Evolutionary conservation across 2,797 vertebrate species (phyloP).

Genomic region (Parambassis ranga): DNA sequence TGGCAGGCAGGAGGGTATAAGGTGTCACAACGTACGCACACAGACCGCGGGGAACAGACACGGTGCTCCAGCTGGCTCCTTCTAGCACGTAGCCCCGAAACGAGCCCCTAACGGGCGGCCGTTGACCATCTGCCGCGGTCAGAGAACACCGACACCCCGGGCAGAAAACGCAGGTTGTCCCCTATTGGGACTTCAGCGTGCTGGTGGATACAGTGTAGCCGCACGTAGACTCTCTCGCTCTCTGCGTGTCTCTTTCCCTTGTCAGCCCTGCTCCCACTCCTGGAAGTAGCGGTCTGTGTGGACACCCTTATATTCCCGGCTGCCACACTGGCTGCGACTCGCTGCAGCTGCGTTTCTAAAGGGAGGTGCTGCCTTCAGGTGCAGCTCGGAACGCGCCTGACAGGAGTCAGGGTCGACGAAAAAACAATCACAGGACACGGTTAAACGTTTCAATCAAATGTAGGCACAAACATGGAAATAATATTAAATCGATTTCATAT

Average conservation of each 20-base stretch:
- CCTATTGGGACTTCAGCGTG: not conserved
- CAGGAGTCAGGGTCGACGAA: not conserved
- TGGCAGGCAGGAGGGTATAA: not conserved
- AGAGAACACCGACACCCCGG: slow-evolving; percentile 9
- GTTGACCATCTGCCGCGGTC: slow-evolving; percentile 43
- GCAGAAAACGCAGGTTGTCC: not conserved
- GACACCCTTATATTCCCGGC: slow-evolving; percentile 60
- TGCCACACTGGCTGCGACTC: slow-evolving; percentile 54
- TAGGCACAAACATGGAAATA: too few relatives aligned
- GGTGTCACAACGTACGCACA: not conserved
- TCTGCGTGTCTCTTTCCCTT: too few relatives aligned
- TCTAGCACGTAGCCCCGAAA: slow-evolving; percentile 49
- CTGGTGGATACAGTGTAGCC: not conserved
- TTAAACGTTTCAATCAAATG: too few relatives aligned
- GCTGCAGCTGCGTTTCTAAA: slow-evolving; percentile 22
- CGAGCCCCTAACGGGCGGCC: slow-evolving; percentile 37
- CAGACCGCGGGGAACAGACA: not conserved
- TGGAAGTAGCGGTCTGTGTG: slow-evolving; percentile 49
- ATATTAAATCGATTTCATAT: too few relatives aligned
- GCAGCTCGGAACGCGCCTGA: slow-evolving; percentile 1
- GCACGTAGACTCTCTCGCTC: not conserved
- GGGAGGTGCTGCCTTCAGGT: slow-evolving; percentile 53
- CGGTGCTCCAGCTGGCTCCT: slow-evolving; percentile 29
- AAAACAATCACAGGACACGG: not conserved
- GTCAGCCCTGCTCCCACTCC: slow-evolving; percentile 24